These are phyloP conservation scores for Archegozetes longisetosus DNA, from an alignment of 1,140 invertebrate species.

Conservation along the genomic window DNA sequence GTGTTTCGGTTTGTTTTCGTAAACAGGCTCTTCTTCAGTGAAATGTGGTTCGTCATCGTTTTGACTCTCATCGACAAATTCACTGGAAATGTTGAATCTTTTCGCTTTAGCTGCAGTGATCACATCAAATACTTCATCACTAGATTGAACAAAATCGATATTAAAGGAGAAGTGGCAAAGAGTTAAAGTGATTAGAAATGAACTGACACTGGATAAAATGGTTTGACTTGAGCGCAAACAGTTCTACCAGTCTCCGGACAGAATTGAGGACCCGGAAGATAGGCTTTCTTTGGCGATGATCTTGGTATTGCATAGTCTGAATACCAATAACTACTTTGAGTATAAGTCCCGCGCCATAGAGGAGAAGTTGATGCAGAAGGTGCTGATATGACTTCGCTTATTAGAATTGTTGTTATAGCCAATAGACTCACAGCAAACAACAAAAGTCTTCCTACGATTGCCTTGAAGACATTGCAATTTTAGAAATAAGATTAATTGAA, in stretches of 20 bases:
- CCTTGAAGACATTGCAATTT: too few relatives aligned
- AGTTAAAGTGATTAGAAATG: background rate
- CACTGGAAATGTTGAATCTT: constrained; percentile 21
- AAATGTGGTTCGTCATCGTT: constrained; percentile 21
- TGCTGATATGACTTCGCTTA: background rate
- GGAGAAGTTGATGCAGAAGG: background rate
- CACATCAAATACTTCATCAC: constrained; percentile 20
- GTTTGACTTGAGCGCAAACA: constrained; percentile 20
- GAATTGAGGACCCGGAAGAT: constrained; percentile 19
- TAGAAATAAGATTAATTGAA: too few relatives aligned
- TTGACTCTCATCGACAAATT: constrained; percentile 23
- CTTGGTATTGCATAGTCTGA: constrained; percentile 19
- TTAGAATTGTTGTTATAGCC: background rate
- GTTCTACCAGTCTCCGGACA: constrained; percentile 24
- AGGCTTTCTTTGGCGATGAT: constrained; percentile 16
- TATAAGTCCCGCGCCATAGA: background rate
- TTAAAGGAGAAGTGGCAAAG: background rate
- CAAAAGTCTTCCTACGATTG: too few relatives aligned
- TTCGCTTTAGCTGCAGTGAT: constrained; percentile 18
- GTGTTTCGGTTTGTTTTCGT: constrained; percentile 7
- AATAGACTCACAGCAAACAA: background rate
- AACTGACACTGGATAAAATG: constrained; percentile 6
- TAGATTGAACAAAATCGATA: constrained; percentile 2
- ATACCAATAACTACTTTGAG: constrained; percentile 19
- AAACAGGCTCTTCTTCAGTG: background rate